Evolutionary conservation across 1,140 invertebrate genomes (phyloP).

Genomic region (Zaprionus camerounensis): DNA sequence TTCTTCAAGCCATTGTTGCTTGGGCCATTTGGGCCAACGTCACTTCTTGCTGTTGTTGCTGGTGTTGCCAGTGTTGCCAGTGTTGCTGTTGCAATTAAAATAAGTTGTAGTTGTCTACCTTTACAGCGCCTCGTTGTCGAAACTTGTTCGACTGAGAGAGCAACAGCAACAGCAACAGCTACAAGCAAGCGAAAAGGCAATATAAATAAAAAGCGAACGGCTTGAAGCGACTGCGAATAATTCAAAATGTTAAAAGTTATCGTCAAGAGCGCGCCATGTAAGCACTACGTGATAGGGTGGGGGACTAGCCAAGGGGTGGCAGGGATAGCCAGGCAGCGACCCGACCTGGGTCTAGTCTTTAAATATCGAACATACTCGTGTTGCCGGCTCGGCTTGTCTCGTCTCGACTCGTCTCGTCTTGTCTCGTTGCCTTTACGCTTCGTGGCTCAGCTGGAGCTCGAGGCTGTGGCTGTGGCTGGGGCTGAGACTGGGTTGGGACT

Average conservation of each 20-base stretch:
- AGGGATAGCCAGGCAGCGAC: not conserved
- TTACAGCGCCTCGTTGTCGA: constrained; percentile 68
- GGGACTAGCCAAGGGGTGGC: not conserved
- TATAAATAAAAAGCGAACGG: constrained; percentile 62
- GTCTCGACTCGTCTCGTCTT: constrained; percentile 5
- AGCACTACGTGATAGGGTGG: not conserved
- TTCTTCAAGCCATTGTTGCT: constrained; percentile 56
- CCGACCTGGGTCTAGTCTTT: constrained; percentile 30
- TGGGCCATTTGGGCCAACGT: constrained; percentile 34
- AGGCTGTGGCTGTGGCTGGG: not conserved
- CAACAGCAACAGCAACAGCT: not conserved
- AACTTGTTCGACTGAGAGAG: constrained; percentile 64
- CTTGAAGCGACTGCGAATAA: constrained; percentile 66
- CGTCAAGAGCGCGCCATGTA: constrained; percentile 70
- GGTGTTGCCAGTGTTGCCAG: constrained; percentile 19
- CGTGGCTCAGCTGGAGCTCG: constrained; percentile 8
- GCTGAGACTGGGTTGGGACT: not conserved
- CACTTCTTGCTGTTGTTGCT: not conserved
- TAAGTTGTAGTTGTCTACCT: constrained; percentile 82
- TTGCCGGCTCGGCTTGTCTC: constrained; percentile 23
- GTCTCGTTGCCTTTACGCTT: constrained; percentile 12
- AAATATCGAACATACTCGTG: constrained; percentile 35
- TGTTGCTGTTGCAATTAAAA: constrained; percentile 76
- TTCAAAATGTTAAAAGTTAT: constrained; percentile 83
- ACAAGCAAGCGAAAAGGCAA: constrained; percentile 11